Evolutionary conservation across 2,797 vertebrate species (phyloP).

Genomic region (Todus mexicanus): DNA sequence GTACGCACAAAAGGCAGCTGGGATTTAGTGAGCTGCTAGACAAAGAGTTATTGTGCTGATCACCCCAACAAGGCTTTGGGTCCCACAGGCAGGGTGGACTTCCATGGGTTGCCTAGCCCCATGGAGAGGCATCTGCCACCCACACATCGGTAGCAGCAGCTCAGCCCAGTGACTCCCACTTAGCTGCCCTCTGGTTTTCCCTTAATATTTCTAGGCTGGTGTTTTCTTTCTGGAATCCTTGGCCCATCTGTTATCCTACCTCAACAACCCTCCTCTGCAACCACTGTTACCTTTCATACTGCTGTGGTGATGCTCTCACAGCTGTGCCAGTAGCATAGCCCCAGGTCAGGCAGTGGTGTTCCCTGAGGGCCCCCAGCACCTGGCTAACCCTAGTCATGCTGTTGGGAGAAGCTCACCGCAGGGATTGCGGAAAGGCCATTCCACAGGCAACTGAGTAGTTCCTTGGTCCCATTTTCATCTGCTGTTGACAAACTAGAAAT

Average conservation of each 20-base stretch:
- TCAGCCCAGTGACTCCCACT: not conserved
- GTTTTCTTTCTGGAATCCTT: not conserved
- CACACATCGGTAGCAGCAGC: rapidly evolving
- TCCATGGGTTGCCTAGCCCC: not conserved
- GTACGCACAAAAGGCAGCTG: not conserved
- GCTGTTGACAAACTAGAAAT: not conserved
- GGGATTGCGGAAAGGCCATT: not conserved
- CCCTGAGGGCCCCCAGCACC: not conserved
- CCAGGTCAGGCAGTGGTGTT: not conserved
- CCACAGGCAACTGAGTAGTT: not conserved
- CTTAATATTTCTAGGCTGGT: not conserved
- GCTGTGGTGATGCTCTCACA: not conserved
- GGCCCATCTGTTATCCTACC: not conserved
- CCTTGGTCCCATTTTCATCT: not conserved
- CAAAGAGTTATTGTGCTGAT: not conserved
- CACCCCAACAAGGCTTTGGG: not conserved
- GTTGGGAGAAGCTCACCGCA: rapidly evolving
- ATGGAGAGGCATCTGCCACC: not conserved
- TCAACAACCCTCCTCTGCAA: not conserved
- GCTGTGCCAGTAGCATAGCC: not conserved
- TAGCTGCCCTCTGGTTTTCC: not conserved
- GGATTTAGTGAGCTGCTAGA: not conserved
- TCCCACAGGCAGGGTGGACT: not conserved
- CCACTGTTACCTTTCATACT: not conserved
- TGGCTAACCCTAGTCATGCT: rapidly evolving